Base-by-base conservation (phyloP, 2,888 invertebrate genomes). In the Gerris lacustris region DNA sequence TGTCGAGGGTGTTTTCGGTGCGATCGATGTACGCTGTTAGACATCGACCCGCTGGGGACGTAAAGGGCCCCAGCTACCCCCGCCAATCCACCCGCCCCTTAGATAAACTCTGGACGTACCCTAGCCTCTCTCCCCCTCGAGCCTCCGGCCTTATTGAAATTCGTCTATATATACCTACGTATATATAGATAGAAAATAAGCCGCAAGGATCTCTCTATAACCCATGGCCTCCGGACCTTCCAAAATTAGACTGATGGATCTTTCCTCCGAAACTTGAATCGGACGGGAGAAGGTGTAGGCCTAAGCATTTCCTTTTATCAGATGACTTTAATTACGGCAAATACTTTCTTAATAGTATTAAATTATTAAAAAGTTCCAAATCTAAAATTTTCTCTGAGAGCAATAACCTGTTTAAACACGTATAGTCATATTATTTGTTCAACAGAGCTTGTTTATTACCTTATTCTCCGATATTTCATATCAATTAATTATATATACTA, bases 71-170 rank as follows among this genome's bases (percentile, higher is more conserved):
- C 72, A 45, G 68, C 70, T 69, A 63, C 66, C 45, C 72, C 63
- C 55, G 55, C 70, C 72, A 73, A 74, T 75, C 73, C 31, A 31
- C 31, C 67, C 69, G 17, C 47, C 70, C 64, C 69, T 71, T 69
- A 70, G 70, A 68, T 69, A 68, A 70, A 72, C 72, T 74, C 70
- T 71, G 70, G 47, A 45, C 74, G 70, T 73, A 70, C 66, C 66
- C 69, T 70, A 55, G 15, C 55, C 55, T 55, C 55, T 15, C 11
- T 9, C 11, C 55, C 15, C 15, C 9, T 55, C 15, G 55, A 55
- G 15, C 55, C 55, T 55, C 55, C 55, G 55, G 55, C 11, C 55
- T 55, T 55, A 55, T 55, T 55, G 55, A 55, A 55, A 55, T 55
- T 55, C 55, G 55, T 55, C 55, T 55, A 55, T 55, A 55, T 55